Evolutionary conservation across 2,888 invertebrate genomes (phyloP).

Genomic region (Sthenelais limicola): DNA sequence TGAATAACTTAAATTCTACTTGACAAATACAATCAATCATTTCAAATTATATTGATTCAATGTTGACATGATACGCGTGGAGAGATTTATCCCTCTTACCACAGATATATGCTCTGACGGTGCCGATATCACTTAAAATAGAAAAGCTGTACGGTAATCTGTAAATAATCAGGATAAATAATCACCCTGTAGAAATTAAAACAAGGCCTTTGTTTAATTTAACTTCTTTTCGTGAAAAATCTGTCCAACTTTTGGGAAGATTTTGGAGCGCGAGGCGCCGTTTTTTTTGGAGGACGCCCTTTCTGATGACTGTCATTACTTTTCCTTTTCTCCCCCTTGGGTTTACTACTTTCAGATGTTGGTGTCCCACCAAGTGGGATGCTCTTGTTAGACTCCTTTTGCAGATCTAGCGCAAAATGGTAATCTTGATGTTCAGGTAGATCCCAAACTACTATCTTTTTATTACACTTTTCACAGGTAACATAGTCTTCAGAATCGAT

Average conservation of each 20-base stretch:
- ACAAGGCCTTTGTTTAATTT: too few species aligned
- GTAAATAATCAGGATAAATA: too few species aligned
- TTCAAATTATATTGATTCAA: too few species aligned
- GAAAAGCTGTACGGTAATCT: too few species aligned
- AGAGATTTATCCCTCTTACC: too few species aligned
- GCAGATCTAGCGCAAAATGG: constrained; percentile 87
- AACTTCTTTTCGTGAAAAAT: constrained; percentile 17
- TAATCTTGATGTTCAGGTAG: constrained; percentile 86
- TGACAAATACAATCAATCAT: too few species aligned
- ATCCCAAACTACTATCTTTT: constrained; percentile 77
- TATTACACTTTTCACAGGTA: constrained; percentile 81
- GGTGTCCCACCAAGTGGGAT: background rate
- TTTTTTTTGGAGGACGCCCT: constrained; percentile 10
- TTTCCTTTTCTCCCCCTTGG: background rate
- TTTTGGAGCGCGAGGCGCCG: background rate
- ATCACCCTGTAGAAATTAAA: too few species aligned
- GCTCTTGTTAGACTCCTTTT: constrained; percentile 72
- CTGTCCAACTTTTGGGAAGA: constrained; percentile 10
- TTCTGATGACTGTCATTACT: background rate
- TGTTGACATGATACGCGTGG: too few species aligned
- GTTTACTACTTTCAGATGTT: background rate
- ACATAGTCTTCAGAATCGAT: constrained; percentile 59
- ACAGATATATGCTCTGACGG: too few species aligned
- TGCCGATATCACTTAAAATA: too few species aligned
- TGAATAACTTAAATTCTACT: too few species aligned